These are phyloP conservation scores for Paralvinella palmiformis DNA, from an alignment of 1,140 invertebrate species.

Conservation along the genomic window DNA sequence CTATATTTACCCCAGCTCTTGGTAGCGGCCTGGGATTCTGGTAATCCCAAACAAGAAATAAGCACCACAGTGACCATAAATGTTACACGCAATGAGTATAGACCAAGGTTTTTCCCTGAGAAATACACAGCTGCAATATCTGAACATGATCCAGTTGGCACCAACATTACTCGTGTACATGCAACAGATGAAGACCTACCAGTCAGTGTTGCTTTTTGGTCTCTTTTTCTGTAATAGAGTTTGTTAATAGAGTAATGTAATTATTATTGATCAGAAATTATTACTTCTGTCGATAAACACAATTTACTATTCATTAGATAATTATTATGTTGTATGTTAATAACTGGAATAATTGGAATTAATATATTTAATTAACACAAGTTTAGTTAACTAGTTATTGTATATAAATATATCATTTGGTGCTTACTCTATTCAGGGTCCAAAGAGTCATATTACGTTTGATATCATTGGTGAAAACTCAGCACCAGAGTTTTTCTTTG, in stretches of 20 bases:
- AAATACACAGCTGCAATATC: constrained; percentile 6
- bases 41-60: constrained; percentile 19
- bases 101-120: constrained; percentile 18
- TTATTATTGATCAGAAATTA: no score
- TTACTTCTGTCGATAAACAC: no score
- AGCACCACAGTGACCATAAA: constrained; percentile 24
- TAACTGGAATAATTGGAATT: no score
- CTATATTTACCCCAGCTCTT: constrained; percentile 20
- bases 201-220: not conserved
- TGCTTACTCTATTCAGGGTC: constrained; percentile 4
- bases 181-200: constrained; percentile 12
- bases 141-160: constrained; percentile 14
- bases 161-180: constrained; percentile 11
- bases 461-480: constrained; percentile 2
- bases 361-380: no score
- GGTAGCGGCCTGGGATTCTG: constrained; percentile 25
- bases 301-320: no score
- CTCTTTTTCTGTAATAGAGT: not conserved
- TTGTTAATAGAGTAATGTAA: no score
- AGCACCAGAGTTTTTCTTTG: constrained; percentile 9
- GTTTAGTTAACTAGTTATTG: not conserved
- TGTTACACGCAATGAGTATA: constrained; percentile 27
- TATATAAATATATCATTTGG: not conserved
- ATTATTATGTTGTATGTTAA: no score
- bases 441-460: constrained; percentile 14